Evolutionary conservation across 2,113 vertebrate species (phyloP).

Genomic region (Paratilapia polleni): DNA sequence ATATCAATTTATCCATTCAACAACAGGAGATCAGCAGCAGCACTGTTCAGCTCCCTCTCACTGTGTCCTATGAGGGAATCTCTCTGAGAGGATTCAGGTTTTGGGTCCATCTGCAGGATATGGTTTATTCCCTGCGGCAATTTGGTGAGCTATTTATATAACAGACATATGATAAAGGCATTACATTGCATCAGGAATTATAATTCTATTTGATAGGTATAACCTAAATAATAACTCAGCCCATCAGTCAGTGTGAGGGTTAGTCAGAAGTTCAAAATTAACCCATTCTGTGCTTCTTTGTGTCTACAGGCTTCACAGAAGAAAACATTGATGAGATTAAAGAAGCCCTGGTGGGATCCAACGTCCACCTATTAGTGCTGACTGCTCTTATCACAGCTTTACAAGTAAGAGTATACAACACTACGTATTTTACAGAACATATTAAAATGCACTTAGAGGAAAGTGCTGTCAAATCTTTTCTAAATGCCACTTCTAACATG

Average conservation of each 20-base stretch:
- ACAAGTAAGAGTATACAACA: slow-evolving; percentile 84
- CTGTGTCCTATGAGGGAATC: slow-evolving; percentile 91
- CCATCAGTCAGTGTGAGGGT: neutral
- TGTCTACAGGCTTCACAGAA: slow-evolving; percentile 90
- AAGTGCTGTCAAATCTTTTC: fast-evolving
- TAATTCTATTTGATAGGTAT: neutral
- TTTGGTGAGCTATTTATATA: slow-evolving; percentile 85
- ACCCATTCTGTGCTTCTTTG: neutral
- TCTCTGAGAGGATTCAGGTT: slow-evolving; percentile 91
- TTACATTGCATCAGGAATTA: neutral
- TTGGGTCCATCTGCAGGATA: slow-evolving; percentile 97
- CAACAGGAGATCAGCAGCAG: slow-evolving; percentile 90
- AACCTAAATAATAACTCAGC: neutral
- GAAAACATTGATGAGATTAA: slow-evolving; percentile 96
- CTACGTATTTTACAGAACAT: neutral
- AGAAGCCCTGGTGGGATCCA: slow-evolving; percentile 92
- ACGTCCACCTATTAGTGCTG: slow-evolving; percentile 91
- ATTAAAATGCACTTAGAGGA: neutral
- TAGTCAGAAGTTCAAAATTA: neutral
- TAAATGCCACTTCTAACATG: neutral
- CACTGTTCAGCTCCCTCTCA: slow-evolving; percentile 88
- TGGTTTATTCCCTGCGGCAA: slow-evolving; percentile 92
- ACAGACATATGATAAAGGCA: neutral
- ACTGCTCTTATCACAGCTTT: slow-evolving; percentile 93
- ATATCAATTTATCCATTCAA: neutral